Base-by-base conservation (phyloP, 2,888 invertebrate genomes). In the Onchidella celtica region DNA sequence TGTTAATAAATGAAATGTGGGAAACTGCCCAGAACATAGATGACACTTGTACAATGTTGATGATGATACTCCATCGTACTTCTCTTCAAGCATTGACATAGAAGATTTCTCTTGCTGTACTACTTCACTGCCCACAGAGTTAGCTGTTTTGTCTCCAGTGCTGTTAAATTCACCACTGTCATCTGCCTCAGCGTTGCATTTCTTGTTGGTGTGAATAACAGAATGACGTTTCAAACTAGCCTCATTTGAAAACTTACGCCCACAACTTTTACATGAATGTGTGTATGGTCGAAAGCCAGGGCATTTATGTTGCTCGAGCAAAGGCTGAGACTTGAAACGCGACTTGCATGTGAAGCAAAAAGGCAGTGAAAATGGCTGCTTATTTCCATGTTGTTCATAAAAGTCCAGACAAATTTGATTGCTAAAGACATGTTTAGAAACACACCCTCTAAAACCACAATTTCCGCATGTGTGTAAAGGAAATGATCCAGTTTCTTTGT, bases 311-410 rank as follows among this genome's bases (percentile, higher is more conserved):
- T 55, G 3, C 17, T 40, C n/a, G 24, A 55, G 34, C 17, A 34
- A 0, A 47, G 21, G 17, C 0, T 63, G 14, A 24, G 27, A 21
- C 14, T 40, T 40, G 57, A 79, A 79, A 17, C 14, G n/a, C 24
- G 21, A n/a, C 36, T 72, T 79, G 63, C 79, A 79, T 29, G 40
- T 11, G 57, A 63, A 79, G 59, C 79, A 79, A 47, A 63, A 72
- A 14, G 70, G 70, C 17, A 79, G 17, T 34, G n/a, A 47, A 40
- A 24, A 38, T 47, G 59, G 63, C 9, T 29, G 34, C 38, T 47
- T 32, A 59, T 38, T 70, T 14, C 17, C 32, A 32, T 29, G 47
- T 2, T 11, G 40, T 3, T 27, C 72, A 72, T 63, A 79, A 57
- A 47, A 72, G 47, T 72, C 17, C 24, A 72, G 55, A 47, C 79